Percentiles rank a stretch among this genome's conserved stretches.
phyloP scores from a whole-genome alignment of 2,113 vertebrate species.

The Ptilorrhoa leucosticta region DNA sequence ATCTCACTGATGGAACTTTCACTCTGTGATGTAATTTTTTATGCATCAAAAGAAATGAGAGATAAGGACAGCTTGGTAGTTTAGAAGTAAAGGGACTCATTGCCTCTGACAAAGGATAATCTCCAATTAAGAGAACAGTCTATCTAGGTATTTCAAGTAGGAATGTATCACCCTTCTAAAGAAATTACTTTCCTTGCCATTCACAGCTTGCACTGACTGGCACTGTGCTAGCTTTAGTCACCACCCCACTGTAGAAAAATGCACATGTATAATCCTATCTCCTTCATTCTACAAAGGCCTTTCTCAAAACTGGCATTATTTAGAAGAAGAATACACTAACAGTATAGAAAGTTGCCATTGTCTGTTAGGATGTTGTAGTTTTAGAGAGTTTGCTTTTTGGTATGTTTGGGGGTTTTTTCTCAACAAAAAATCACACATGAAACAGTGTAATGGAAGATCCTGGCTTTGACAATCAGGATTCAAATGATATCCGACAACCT shows the following conservation, averaged over 20 bases:
- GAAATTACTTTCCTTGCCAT: neutral
- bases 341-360: neutral
- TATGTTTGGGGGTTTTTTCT: neutral
- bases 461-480: neutral
- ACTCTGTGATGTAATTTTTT: neutral
- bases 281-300: neutral
- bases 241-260: neutral
- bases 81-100: neutral
- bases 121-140: neutral
- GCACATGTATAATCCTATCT: accelerated
- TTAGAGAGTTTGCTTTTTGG: neutral
- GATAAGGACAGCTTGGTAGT: neutral
- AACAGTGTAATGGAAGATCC: neutral
- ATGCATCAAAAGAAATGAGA: neutral
- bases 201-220: neutral
- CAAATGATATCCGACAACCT: neutral
- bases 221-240: neutral
- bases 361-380: neutral
- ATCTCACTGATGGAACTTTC: neutral
- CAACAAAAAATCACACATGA: neutral
- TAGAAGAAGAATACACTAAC: neutral
- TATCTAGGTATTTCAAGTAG: neutral
- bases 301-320: neutral
- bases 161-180: neutral
- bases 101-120: neutral